Evolutionary conservation across 1,140 invertebrate genomes (phyloP).

Genomic region (Vanessa atalanta): DNA sequence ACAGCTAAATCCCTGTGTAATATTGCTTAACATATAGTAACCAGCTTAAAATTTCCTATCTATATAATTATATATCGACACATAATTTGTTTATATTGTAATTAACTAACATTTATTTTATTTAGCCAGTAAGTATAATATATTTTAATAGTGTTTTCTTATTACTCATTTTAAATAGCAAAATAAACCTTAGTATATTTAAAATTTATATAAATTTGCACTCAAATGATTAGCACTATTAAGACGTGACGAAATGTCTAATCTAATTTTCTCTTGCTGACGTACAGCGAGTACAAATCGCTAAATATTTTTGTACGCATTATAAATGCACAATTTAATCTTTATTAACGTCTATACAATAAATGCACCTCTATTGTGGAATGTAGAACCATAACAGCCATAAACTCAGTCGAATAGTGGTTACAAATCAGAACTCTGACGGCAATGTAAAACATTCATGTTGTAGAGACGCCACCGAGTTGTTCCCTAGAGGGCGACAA

Average conservation of each 20-base stretch:
- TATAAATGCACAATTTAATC: too few relatives aligned
- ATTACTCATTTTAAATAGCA: too few relatives aligned
- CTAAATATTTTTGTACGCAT: too few relatives aligned
- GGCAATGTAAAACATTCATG: slow-evolving; percentile 70
- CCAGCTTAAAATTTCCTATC: neutral
- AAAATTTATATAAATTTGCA: too few relatives aligned
- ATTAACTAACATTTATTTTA: too few relatives aligned
- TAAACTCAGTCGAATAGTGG: slow-evolving; percentile 59
- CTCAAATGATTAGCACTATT: too few relatives aligned
- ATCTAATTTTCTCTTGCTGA: too few relatives aligned
- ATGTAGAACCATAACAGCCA: slow-evolving; percentile 27
- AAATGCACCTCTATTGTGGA: slow-evolving; percentile 21
- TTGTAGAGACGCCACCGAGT: slow-evolving; percentile 45
- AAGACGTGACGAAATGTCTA: too few relatives aligned
- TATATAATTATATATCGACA: neutral
- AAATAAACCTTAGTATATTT: too few relatives aligned
- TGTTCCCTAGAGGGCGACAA: slow-evolving; percentile 66
- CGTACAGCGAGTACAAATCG: too few relatives aligned
- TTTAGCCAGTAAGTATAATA: too few relatives aligned
- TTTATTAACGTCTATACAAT: slow-evolving; percentile 19
- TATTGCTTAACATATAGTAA: slow-evolving; percentile 1
- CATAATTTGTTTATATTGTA: neutral
- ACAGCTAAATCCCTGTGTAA: slow-evolving; percentile 7
- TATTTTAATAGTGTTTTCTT: too few relatives aligned
- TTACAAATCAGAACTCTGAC: slow-evolving; percentile 66